Evolutionary conservation across 2,113 vertebrate species (phyloP).

Genomic region (Redunca redunca): DNA sequence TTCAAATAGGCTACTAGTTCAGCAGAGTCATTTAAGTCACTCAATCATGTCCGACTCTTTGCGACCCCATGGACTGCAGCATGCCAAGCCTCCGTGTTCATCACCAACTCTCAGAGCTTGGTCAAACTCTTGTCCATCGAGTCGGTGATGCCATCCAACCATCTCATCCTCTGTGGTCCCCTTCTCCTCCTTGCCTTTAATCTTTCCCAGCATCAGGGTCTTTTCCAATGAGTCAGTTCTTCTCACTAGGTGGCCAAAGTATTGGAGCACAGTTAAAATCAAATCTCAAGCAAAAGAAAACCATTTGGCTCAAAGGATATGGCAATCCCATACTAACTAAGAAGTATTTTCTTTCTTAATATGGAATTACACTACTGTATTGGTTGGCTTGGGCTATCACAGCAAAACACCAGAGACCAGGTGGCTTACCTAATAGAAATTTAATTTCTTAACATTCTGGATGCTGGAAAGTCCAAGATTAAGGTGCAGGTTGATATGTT

Average conservation of each 20-base stretch:
- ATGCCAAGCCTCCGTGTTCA: rapidly evolving
- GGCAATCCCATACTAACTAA: neutral
- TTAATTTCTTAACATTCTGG: neutral
- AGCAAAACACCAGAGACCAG: neutral
- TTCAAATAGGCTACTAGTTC: neutral
- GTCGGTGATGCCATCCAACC: neutral
- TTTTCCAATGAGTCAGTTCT: neutral
- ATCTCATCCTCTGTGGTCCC: neutral
- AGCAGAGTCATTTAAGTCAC: neutral
- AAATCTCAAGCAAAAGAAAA: conserved; percentile 1
- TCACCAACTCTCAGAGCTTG: neutral
- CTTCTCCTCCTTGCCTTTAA: neutral
- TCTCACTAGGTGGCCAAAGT: neutral
- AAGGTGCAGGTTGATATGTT: neutral
- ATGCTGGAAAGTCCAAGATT: neutral
- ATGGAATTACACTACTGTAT: neutral
- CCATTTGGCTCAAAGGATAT: neutral
- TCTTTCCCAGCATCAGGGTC: neutral
- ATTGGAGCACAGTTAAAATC: neutral
- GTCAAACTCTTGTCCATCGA: neutral
- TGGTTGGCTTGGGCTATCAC: neutral
- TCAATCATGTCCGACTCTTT: neutral
- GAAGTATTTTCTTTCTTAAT: neutral
- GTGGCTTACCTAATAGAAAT: neutral
- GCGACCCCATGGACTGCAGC: neutral